Conservation (phyloP, 2,797 vertebrate genomes). For the Pseudocheirus occidentalis region DNA sequence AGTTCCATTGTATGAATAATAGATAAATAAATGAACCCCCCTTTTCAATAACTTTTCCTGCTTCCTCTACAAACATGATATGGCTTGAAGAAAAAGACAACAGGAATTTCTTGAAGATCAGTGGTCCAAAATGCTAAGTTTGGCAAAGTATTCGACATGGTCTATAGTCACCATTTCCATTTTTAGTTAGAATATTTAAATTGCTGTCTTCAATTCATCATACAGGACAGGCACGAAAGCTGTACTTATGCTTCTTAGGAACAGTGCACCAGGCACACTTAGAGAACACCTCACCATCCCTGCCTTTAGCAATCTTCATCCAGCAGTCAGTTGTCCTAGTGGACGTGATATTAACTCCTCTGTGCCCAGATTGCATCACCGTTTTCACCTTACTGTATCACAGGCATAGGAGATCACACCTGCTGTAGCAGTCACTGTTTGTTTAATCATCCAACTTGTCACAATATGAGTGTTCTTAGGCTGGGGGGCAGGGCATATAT, state of each 20-base stretch:
- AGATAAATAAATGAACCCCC: not conserved
- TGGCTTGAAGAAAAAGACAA: not conserved
- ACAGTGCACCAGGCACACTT: not conserved
- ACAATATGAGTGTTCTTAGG: not conserved
- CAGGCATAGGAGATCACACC: not conserved
- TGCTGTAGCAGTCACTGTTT: not conserved
- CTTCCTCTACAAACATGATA: not conserved
- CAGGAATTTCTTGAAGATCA: not conserved
- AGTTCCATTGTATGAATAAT: not conserved
- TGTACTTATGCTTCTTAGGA: not conserved
- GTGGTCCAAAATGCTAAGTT: not conserved
- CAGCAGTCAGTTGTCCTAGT: not conserved
- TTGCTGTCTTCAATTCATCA: not conserved
- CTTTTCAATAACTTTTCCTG: not conserved
- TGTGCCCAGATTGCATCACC: not conserved
- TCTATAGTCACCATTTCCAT: not conserved
- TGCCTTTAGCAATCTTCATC: not conserved
- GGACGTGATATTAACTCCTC: not conserved
- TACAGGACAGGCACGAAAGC: not conserved
- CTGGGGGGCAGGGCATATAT: not conserved
- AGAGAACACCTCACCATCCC: not conserved
- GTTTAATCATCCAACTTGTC: not conserved
- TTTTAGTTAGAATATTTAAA: not conserved
- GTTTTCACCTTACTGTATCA: not conserved
- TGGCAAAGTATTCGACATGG: not conserved